Conservation (phyloP, 2,797 vertebrate genomes). For the Simalia tracyae region DNA sequence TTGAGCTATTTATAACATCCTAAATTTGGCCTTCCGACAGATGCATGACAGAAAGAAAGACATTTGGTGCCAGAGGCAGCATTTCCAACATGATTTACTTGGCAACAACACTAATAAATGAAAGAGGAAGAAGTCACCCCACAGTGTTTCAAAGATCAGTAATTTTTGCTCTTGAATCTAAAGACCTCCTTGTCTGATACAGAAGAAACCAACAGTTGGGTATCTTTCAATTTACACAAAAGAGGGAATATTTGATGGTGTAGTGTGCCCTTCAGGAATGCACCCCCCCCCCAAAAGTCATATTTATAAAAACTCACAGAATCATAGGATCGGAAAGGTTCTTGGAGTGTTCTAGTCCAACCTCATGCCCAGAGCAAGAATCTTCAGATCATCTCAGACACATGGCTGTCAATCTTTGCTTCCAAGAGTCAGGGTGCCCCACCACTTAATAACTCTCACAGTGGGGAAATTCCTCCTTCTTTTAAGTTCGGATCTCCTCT, state of each 20-base stretch:
- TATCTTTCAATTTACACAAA: neutral
- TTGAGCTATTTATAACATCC: conserved; percentile 73
- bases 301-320: neutral
- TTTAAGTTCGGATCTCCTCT: too few species aligned
- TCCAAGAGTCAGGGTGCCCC: too few species aligned
- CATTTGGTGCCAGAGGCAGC: conserved; percentile 45
- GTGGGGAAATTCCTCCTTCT: too few species aligned
- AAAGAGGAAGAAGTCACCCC: conserved; percentile 6
- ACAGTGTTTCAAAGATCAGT: neutral
- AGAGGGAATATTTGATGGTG: too few species aligned
- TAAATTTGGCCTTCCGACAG: conserved; percentile 77
- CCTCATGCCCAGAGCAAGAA: too few species aligned
- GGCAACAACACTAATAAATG: conserved; percentile 45
- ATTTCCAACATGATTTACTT: conserved; percentile 40
- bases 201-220: neutral
- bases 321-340: neutral
- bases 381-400: too few species aligned
- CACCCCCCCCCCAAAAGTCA: neutral
- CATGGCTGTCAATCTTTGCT: too few species aligned
- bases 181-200: neutral
- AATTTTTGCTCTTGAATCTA: neutral
- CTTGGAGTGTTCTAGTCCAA: too few species aligned
- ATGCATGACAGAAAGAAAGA: conserved; percentile 56
- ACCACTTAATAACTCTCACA: too few species aligned
- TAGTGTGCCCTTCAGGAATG: neutral